Evolutionary conservation across 2,797 vertebrate genomes (phyloP).

Genomic region (Menidia menidia): DNA sequence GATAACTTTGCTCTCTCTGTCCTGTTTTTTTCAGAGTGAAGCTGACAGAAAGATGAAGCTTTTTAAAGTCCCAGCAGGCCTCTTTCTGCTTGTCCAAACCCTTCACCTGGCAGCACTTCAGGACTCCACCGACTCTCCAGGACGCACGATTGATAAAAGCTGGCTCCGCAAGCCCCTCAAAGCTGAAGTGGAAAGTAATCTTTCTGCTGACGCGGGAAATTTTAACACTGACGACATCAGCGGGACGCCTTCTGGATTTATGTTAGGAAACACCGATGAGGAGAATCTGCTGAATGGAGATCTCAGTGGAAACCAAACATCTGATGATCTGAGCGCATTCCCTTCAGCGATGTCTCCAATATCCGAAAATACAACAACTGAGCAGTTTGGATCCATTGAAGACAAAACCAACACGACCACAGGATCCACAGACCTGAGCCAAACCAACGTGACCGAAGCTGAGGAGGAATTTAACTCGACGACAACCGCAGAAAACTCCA

Average conservation of each 20-base stretch:
- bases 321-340: background rate
- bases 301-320: conserved; percentile 4
- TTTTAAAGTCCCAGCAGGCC: conserved; percentile 40
- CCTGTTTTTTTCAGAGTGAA: conserved; percentile 59
- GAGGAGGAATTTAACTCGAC: conserved; percentile 28
- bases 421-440: conserved; percentile 1
- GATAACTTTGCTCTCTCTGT: conserved; percentile 16
- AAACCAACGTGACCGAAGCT: conserved; percentile 24
- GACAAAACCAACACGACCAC: background rate
- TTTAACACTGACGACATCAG: conserved; percentile 8
- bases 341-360: background rate
- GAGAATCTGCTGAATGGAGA: background rate
- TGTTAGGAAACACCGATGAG: background rate
- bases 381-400: background rate
- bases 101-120: conserved; percentile 45
- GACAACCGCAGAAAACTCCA: background rate
- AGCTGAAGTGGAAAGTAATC: background rate
- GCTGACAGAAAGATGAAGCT: conserved; percentile 50
- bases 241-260: conserved; percentile 24
- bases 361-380: conserved; percentile 1
- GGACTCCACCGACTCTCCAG: conserved; percentile 45
- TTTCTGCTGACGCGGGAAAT: background rate
- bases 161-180: conserved; percentile 45
- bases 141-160: conserved; percentile 33
- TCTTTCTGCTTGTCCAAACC: conserved; percentile 66